phyloP scores from a whole-genome alignment of 2,888 invertebrate species.

The Terebella lapidaria region DNA sequence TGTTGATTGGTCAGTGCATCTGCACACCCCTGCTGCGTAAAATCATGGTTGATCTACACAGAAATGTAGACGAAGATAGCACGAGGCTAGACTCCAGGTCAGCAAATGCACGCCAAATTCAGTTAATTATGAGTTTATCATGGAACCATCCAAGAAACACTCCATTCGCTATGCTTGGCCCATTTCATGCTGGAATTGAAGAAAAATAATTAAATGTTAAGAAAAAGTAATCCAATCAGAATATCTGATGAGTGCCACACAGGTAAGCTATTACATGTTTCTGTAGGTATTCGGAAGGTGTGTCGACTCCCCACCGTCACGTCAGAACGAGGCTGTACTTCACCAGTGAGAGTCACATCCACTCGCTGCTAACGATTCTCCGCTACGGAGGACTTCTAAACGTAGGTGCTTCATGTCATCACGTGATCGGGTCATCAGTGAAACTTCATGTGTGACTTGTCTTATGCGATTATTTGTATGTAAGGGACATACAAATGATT shows the following conservation, averaged over 20 bases:
- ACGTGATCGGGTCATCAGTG: too few species aligned
- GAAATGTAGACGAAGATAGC: slow-evolving; percentile 74
- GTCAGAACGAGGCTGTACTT: slow-evolving; percentile 98
- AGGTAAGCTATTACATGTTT: too few species aligned
- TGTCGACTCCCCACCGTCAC: slow-evolving; percentile 95
- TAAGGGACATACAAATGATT: too few species aligned
- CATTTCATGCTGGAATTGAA: too few species aligned
- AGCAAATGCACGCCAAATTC: background rate
- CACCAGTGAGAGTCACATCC: slow-evolving; percentile 98
- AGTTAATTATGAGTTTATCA: too few species aligned
- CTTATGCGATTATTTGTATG: too few species aligned
- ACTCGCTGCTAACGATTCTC: slow-evolving; percentile 91
- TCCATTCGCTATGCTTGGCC: too few species aligned
- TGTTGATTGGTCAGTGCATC: slow-evolving; percentile 94
- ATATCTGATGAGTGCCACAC: too few species aligned
- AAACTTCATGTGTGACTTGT: too few species aligned
- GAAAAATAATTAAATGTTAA: too few species aligned
- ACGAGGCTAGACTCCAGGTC: slow-evolving; percentile 87
- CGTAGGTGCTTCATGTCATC: slow-evolving; percentile 17
- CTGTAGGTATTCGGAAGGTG: slow-evolving; percentile 86
- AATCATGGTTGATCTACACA: slow-evolving; percentile 85
- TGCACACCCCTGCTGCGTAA: slow-evolving; percentile 94
- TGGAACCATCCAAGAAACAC: too few species aligned
- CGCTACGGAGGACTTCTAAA: slow-evolving; percentile 71
- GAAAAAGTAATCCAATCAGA: too few species aligned